These are phyloP conservation scores for Xestia ashworthii DNA, from an alignment of 2,888 invertebrate species.

Conservation along the genomic window DNA sequence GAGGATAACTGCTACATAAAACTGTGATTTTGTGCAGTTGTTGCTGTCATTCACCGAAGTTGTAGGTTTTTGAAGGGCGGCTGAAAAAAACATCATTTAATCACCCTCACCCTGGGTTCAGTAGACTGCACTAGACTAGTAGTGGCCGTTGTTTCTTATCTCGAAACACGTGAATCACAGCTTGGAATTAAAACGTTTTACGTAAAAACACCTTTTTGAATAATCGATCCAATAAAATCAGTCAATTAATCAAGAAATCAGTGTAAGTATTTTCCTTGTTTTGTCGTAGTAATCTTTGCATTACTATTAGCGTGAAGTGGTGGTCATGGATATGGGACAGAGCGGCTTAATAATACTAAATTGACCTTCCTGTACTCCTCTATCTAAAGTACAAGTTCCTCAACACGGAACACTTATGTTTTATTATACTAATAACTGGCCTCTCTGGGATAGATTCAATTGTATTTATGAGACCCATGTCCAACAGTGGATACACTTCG, in stretches of 20 bases:
- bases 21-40: neutral
- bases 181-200: conserved; percentile 1
- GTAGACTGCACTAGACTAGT: neutral
- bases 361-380: conserved; percentile 35
- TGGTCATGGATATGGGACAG: conserved; percentile 1
- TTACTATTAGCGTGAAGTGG: neutral
- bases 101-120: too few relatives aligned
- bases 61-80: neutral
- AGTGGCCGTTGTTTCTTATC: neutral
- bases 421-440: neutral
- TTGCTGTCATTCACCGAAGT: neutral
- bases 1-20: conserved; percentile 21
- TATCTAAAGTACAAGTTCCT: conserved; percentile 5
- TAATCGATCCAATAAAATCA: conserved; percentile 18
- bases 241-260: conserved; percentile 10
- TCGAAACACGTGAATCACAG: conserved; percentile 6
- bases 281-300: conserved; percentile 17
- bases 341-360: conserved; percentile 23
- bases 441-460: neutral
- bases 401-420: neutral
- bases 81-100: neutral
- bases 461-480: neutral
- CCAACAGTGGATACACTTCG: too few relatives aligned
- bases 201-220: conserved; percentile 1
- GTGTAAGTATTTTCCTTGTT: conserved; percentile 8